phyloP scores from a whole-genome alignment of 2,113 vertebrate genomes.

The Scomber scombrus region DNA sequence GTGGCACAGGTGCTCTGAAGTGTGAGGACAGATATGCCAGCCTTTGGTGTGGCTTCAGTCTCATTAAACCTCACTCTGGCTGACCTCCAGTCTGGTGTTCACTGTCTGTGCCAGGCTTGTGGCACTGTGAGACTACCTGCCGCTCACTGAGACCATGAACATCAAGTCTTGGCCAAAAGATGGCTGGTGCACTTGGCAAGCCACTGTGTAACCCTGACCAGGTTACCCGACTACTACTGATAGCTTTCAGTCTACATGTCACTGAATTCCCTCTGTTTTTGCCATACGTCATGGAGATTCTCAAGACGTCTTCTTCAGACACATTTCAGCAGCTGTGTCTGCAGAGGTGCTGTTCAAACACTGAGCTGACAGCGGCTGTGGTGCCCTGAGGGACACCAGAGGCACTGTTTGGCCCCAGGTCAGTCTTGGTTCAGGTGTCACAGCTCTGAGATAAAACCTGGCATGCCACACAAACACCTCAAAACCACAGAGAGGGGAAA shows the following conservation, averaged over 20 bases:
- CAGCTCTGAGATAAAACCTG: conserved; percentile 59
- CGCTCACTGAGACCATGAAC: conserved; percentile 32
- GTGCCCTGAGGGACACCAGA: conserved; percentile 46
- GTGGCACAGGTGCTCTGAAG: conserved; percentile 60
- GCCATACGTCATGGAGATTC: conserved; percentile 25
- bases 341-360: conserved; percentile 53
- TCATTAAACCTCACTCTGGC: conserved; percentile 76
- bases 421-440: conserved; percentile 69
- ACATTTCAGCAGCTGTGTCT: conserved; percentile 29
- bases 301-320: conserved; percentile 37
- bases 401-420: conserved; percentile 60
- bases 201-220: conserved; percentile 11
- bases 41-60: conserved; percentile 72
- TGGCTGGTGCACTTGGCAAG: conserved; percentile 52
- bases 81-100: conserved; percentile 75
- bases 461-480: conserved; percentile 50
- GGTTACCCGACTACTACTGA: neutral
- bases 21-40: conserved; percentile 67
- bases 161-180: conserved; percentile 62
- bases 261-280: conserved; percentile 22
- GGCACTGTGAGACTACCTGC: conserved; percentile 64
- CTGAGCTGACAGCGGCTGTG: conserved; percentile 48
- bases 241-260: neutral
- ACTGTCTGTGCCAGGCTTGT: conserved; percentile 64
- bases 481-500: conserved; percentile 44